Base-by-base conservation (phyloP, 2,888 invertebrate species). In the Odontothrips loti region DNA sequence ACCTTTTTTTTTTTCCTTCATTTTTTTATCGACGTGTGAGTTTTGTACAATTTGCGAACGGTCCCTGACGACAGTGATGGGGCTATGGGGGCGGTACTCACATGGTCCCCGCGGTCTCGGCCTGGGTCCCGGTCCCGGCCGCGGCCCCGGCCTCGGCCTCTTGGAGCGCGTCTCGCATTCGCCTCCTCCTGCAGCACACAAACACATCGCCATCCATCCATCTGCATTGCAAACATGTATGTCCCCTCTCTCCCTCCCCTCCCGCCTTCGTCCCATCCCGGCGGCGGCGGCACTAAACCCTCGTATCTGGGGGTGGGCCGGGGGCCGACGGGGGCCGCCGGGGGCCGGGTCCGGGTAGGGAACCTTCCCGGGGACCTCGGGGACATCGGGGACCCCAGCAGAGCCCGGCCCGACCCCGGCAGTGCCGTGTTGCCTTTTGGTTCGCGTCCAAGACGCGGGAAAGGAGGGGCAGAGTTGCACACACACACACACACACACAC, bases 101-200 rank as follows among this genome's bases (percentile, higher is more conserved):
- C 68, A 75, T 75, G 23, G 27, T 11, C 68, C 23, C 68, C 12
- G 68, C 68, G 23, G 23, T n/a, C 68, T 75, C 68, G 12, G 68
- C 68, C 27, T n/a, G n/a, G 68, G 68, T 75, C 68, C 23, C 68
- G 23, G 68, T 23, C 68, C 15, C 58, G n/a, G 68, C 23, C 68
- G 23, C 68, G 58, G 34, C 34, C 3, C 34, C 34, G 58, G 51
- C 51, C n/a, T 68, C 68, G 68, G 68, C 68, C 1, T 27, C 34
- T 43, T 43, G 34, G 34, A 43, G 34, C 34, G 27, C 23, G 68
- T 75, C 68, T 27, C 23, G 11, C 27, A 23, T 8, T 75, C 68
- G n/a, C 68, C 68, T 75, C 68, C 68, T 75, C 27, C 68, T 75
- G 68, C 68, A 75, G 34, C 34, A 75, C 68, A 75, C 68, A 12